Conservation (phyloP, 2,113 vertebrate genomes). For the Cyprinus carpio region DNA sequence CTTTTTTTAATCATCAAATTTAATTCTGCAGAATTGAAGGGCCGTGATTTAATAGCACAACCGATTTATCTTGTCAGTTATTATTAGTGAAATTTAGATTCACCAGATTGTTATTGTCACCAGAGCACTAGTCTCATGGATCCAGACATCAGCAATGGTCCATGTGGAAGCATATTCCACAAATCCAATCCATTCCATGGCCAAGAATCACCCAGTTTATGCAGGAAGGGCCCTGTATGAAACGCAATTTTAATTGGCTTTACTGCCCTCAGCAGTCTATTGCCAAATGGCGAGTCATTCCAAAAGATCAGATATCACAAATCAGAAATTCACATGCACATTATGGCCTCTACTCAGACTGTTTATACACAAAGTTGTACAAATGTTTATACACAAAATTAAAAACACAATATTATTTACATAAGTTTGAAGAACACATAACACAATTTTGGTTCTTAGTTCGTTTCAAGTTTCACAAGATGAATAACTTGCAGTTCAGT, state of each 20-base stretch:
- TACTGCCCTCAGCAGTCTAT: background rate
- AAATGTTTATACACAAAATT: too few species aligned
- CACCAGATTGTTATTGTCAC: too few species aligned
- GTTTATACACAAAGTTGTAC: background rate
- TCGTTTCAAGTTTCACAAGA: background rate
- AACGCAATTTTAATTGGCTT: background rate
- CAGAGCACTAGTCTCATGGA: too few species aligned
- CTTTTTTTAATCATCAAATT: conserved; percentile 25
- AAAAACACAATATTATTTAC: background rate
- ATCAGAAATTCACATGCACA: background rate
- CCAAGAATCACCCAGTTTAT: too few species aligned
- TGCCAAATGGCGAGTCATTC: background rate
- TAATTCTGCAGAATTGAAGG: conserved; percentile 9
- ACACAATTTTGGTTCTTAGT: background rate
- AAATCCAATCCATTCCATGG: too few species aligned
- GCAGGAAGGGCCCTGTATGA: too few species aligned
- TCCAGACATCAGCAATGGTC: too few species aligned
- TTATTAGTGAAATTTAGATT: too few species aligned
- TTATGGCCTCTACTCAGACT: background rate
- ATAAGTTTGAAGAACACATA: background rate
- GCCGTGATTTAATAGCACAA: background rate
- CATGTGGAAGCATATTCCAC: too few species aligned
- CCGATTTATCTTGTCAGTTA: background rate
- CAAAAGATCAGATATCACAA: background rate
- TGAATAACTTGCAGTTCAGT: background rate